phyloP scores from a whole-genome alignment of 2,797 vertebrate species.

The Poecilia gillii region DNA sequence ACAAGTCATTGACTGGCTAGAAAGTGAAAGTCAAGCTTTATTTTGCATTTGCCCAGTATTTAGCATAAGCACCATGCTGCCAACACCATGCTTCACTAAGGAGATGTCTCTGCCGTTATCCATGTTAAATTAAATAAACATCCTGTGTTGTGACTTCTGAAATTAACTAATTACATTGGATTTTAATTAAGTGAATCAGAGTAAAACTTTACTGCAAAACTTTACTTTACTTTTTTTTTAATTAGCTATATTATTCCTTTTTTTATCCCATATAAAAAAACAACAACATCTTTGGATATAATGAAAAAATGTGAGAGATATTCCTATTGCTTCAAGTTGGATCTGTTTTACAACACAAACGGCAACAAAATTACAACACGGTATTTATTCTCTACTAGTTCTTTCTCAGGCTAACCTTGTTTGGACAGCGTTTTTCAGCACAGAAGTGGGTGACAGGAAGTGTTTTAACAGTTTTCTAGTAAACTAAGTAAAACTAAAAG shows the following conservation, averaged over 20 bases:
- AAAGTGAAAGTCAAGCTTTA: not conserved
- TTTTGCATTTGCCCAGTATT: not conserved
- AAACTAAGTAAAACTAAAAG: not conserved
- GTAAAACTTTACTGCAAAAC: not conserved
- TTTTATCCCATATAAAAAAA: not conserved
- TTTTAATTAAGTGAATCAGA: not conserved
- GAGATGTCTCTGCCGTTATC: not conserved
- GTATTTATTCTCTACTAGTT: not conserved
- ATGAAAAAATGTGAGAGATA: not conserved
- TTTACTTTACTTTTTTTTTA: not conserved
- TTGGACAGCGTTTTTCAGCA: not conserved
- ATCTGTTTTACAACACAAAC: not conserved
- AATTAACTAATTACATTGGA: not conserved
- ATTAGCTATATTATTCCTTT: not conserved
- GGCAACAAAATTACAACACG: not conserved
- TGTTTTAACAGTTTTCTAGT: not conserved
- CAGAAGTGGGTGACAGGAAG: not conserved
- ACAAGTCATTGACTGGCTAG: not conserved
- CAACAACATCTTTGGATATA: not conserved
- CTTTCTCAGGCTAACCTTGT: not conserved
- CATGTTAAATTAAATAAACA: not conserved
- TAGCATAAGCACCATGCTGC: not conserved
- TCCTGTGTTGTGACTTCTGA: not conserved
- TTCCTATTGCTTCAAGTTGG: not conserved
- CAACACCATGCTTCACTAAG: not conserved